Evolutionary conservation across 1,140 invertebrate species (phyloP).

Genomic region (Apis mellifera): DNA sequence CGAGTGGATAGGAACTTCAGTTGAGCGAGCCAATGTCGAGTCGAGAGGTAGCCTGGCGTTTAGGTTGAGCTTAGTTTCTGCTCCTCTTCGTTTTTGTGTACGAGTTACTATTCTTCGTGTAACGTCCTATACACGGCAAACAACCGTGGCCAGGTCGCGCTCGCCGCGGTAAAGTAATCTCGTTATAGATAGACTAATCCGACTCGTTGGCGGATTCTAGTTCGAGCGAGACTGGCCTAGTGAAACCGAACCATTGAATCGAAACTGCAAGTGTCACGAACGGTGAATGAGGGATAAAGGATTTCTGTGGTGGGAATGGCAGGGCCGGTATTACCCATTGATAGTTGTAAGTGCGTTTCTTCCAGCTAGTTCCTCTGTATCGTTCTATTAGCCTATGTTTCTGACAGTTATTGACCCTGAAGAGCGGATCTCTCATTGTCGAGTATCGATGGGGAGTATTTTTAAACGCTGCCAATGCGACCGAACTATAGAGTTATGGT

Average conservation of each 20-base stretch:
- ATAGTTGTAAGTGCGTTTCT: slow-evolving; percentile 58
- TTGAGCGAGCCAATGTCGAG: slow-evolving; percentile 46
- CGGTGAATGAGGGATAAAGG: slow-evolving; percentile 40
- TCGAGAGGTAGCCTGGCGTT: slow-evolving; percentile 51
- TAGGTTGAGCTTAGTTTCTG: slow-evolving; percentile 52
- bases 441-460: slow-evolving; percentile 61
- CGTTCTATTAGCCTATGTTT: background rate
- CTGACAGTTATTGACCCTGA: slow-evolving; percentile 41
- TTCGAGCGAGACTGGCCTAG: slow-evolving; percentile 55
- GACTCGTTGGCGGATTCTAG: slow-evolving; percentile 67
- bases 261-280: slow-evolving; percentile 38
- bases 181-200: slow-evolving; percentile 74
- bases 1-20: slow-evolving; percentile 45
- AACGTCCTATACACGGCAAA: slow-evolving; percentile 52
- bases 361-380: slow-evolving; percentile 7
- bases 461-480: slow-evolving; percentile 57
- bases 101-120: slow-evolving; percentile 51
- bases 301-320: slow-evolving; percentile 52
- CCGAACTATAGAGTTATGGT: slow-evolving; percentile 23
- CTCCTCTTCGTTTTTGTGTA: slow-evolving; percentile 45
- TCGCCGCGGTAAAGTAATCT: slow-evolving; percentile 70
- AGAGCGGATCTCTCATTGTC: slow-evolving; percentile 38
- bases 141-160: slow-evolving; percentile 55
- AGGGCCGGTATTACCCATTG: slow-evolving; percentile 53
- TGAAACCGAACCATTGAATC: slow-evolving; percentile 52